These are phyloP conservation scores for Cyclophora albipunctata DNA, from an alignment of 2,888 invertebrate genomes.

Conservation along the genomic window DNA sequence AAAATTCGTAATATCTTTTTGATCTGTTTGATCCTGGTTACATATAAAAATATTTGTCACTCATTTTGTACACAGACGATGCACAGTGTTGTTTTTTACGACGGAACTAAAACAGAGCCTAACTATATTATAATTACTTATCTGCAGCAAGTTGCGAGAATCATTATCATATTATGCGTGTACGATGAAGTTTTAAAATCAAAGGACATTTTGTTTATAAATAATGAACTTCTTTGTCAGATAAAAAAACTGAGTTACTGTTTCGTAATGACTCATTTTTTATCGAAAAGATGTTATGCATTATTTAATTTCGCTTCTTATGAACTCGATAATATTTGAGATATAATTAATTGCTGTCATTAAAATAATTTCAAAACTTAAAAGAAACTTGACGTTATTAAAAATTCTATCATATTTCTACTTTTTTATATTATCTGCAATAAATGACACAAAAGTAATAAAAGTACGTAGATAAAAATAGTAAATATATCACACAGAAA, in stretches of 20 bases:
- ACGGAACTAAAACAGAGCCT: too few relatives aligned
- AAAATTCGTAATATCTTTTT: too few relatives aligned
- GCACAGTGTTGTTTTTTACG: background rate
- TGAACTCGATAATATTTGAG: background rate
- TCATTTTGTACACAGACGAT: too few relatives aligned
- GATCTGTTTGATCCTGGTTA: too few relatives aligned
- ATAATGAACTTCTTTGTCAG: slow-evolving; percentile 21
- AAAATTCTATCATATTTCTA: background rate
- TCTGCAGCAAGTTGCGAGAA: too few relatives aligned
- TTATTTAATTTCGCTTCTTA: background rate
- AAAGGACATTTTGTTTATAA: slow-evolving; percentile 13
- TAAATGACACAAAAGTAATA: background rate
- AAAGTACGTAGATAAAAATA: too few relatives aligned
- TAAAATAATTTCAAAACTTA: too few relatives aligned
- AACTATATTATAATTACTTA: too few relatives aligned
- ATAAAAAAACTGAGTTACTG: slow-evolving; percentile 18
- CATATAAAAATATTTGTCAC: too few relatives aligned
- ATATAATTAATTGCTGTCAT: too few relatives aligned
- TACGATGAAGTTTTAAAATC: background rate
- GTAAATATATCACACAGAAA: background rate
- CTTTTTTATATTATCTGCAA: background rate
- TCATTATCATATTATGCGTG: too few relatives aligned
- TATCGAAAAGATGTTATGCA: background rate
- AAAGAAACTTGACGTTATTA: too few relatives aligned
- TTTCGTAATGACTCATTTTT: slow-evolving; percentile 18